Evolutionary conservation across 2,797 vertebrate species (phyloP), one percentile per base, ranked within the genome.

Genomic region (Cetoscarus ocellatus): DNA sequence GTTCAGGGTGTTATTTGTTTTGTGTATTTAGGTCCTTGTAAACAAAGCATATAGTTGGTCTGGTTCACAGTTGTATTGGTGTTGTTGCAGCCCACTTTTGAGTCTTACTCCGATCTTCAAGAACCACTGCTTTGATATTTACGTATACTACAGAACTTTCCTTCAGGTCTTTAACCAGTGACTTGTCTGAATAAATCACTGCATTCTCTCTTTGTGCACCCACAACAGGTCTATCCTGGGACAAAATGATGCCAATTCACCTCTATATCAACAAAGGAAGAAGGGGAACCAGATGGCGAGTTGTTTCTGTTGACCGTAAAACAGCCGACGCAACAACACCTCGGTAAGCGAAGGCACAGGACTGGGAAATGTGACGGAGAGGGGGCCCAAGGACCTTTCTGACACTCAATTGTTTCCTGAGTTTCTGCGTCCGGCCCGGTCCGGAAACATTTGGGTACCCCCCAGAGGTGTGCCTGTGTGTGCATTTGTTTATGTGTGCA

Each of bases 341-440:
- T 66, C 75, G 69, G 49, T 67, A 56, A 70, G 63, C 56, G 64
- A 43, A 48, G 51, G 61, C 35, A 67, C 60, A 61, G 67, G 75
- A 75, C 35, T 34, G 57, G 75, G 77, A 85, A 84, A 80, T 53
- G 53, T 18, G 52, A 66, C 50, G 35, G 27, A 66, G 70, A 70
- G 27, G 12, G 19, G 76, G 42, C 49, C 80, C 80, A 77, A 72
- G 67, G 75, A 78, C 81, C 87, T 82, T 75, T 75, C 80, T 78
- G 80, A 92, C 90, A 93, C 84, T 77, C 88, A 81, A 93, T 93
- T 92, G 79, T 91, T 94, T 94, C 92, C 92, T 92, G 91, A 87
- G 70, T 84, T 86, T 91, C 76, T 74, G 69, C 73, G 82, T 88
- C 77, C 14, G 34, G 88, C 71, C 90, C 87, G 34, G 55, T 61